Percentiles rank a stretch among this genome's conserved stretches.
These are phyloP conservation scores for Montipora efflorescens DNA, from an alignment of 64 coral and sea anemone species.

Conservation along the genomic window DNA sequence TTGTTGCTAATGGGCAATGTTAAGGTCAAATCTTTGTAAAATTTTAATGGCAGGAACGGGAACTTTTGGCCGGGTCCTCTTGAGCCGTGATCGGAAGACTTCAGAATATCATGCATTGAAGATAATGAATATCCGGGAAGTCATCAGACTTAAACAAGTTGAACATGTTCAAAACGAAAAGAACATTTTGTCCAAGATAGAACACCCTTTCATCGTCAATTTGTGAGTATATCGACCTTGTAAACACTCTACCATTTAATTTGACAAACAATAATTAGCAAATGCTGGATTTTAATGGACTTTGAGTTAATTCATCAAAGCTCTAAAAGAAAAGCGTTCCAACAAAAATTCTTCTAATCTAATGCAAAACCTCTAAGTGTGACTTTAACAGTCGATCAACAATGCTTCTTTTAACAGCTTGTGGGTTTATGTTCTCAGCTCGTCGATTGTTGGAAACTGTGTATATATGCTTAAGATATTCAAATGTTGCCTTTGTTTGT, in stretches of 20 bases:
- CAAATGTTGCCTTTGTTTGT: slow-evolving; percentile 38
- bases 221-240: slow-evolving; percentile 83
- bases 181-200: slow-evolving; percentile 87
- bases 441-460: slow-evolving; percentile 23
- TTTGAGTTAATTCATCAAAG: not conserved
- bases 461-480: slow-evolving; percentile 51
- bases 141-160: slow-evolving; percentile 99
- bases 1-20: not conserved
- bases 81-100: slow-evolving; percentile 74
- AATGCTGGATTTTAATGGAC: not conserved
- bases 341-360: not conserved
- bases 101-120: slow-evolving; percentile 91
- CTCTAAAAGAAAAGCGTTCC: not conserved
- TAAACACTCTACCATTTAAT: slow-evolving; percentile 2
- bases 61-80: slow-evolving; percentile 95
- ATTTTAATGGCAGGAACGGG: slow-evolving; percentile 84
- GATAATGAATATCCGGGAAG: slow-evolving; percentile 98
- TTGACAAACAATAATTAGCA: not conserved
- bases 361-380: not conserved
- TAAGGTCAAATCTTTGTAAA: not conserved
- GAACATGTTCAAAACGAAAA: slow-evolving; percentile 99
- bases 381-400: not conserved
- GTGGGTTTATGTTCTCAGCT: slow-evolving; percentile 23
- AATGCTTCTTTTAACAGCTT: not conserved
- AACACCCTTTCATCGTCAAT: slow-evolving; percentile 97